Evolutionary conservation across 2,888 invertebrate genomes (phyloP), one percentile per base, ranked within the genome.

Genomic region (Aporophyla lueneburgensis): DNA sequence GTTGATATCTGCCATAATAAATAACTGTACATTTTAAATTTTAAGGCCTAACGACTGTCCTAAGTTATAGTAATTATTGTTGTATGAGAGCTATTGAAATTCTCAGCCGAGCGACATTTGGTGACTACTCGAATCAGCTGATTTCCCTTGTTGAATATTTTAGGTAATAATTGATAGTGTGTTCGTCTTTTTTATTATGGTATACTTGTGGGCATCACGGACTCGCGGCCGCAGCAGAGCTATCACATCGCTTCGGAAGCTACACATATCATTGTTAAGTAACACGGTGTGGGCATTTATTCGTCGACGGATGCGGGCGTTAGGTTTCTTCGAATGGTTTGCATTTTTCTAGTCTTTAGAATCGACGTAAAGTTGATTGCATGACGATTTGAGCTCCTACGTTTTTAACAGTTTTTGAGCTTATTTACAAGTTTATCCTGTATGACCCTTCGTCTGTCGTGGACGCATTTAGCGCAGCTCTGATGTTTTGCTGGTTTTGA

Each of bases 1-100:
- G 96, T 96, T 96, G 94, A 96, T 95, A 96, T 96, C 95, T 96
- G 96, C 96, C 96, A 96, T 96, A 96, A 96, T 96, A 95, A 94
- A 91, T 94, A 95, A 94, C 90, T 96, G 95, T 96, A 96, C 90
- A 96, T 95, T 95, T 91, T 95, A 94, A 93, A 92, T 93, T 90
- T 92, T 96, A 95, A 96, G 96, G 96, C 96, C 96, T 96, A 95
- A 95, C 95, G 96, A 96, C 96, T 96, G 95, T 96, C 94, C 93
- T 95, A 94, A 93, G 93, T 93, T 95, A 92, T 94, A 90, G 89
- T 92, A 93, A 92, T 93, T 93, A 93, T 94, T 94, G 93, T 94
- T 94, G 92, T 92, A 90, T 89, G 92, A 92, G 91, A 90, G 91
- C 90, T 92, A 88, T 91, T 82, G 88, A 89, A 91, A 91, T 90